Base-by-base conservation (phyloP, 2,113 vertebrate genomes). In the Hemicordylus capensis region DNA sequence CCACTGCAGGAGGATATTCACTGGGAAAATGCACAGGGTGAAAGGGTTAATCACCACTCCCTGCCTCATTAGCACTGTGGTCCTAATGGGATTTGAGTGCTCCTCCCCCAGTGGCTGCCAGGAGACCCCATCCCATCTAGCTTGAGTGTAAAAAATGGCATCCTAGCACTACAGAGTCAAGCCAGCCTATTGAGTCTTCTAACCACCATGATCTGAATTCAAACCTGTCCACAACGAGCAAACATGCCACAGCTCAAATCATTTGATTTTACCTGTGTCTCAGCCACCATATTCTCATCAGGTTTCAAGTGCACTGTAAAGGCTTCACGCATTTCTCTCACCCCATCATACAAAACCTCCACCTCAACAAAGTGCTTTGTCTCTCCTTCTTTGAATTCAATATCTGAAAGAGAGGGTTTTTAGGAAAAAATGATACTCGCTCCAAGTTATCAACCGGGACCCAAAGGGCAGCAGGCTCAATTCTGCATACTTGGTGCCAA, bases 251-350 rank as follows among this genome's bases (percentile, higher is more conserved):
- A 63, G 34, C 26, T 37, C 9, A 66, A 85, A 79, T 24, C 8
- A 44, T 64, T 39, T 54, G 14, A 8, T 72, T 74, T 95, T 93
- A 97, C 97, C 97, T 97, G 96, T 90, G 95, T 95, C 91, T 98
- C 97, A 46, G 98, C 96, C 89, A 97, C 96, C 97, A 97, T 97
- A 93, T 97, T 97, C 92, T 98, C 97, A 75, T 97, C 97, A 28
- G 97, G 96, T 92, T 98, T 97, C 96, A 98, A 94, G 93, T 97
- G 97, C 6, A 98, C 94, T 4, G 94, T 97, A 92, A 98, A 97
- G 74, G 95, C 95, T 94, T 98, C 97, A 81, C 97, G 96, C 95
- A 97, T 97, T 95, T 98, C 97, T 89, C 96, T 93, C 90, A 97
- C 84, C 11, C 98, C 97, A 3, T 97, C 96, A 80, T 96, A 97